Evolutionary conservation across 2,888 invertebrate species (phyloP).

Genomic region (Andrena minutula): DNA sequence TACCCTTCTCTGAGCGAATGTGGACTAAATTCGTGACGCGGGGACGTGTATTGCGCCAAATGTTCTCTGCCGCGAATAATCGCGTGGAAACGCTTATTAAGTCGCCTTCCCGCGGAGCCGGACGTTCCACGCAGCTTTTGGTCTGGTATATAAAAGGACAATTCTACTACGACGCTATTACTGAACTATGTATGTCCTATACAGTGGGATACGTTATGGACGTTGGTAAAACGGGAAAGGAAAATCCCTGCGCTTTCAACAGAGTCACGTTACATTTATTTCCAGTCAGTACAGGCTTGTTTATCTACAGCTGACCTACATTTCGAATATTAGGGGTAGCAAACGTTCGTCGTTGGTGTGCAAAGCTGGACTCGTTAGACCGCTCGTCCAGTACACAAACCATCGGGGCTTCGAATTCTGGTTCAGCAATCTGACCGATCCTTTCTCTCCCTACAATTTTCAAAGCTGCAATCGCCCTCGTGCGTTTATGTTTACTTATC

Average conservation of each 20-base stretch:
- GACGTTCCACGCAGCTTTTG: conserved; percentile 4
- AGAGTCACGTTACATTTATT: not conserved
- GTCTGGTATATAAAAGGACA: not conserved
- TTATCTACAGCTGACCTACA: not conserved
- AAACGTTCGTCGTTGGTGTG: not conserved
- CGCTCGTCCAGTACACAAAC: conserved; percentile 6
- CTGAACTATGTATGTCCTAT: not conserved
- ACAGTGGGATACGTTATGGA: not conserved
- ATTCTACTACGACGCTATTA: not conserved
- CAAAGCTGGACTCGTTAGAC: not conserved
- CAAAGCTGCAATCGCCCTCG: not conserved
- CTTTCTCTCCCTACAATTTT: conserved; percentile 9
- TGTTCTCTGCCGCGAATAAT: conserved; percentile 39
- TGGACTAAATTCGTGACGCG: conserved; percentile 52
- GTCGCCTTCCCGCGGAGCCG: conserved; percentile 13
- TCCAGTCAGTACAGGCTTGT: not conserved
- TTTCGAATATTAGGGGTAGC: not conserved
- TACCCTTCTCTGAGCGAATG: conserved; percentile 31
- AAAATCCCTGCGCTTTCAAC: not conserved
- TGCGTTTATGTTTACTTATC: not conserved
- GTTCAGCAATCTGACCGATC: conserved; percentile 2
- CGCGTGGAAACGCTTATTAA: conserved; percentile 51
- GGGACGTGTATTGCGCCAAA: conserved; percentile 38
- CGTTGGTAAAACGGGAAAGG: not conserved
- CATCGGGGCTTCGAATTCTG: not conserved